A percentile compares a stretch with the other conserved stretches of the same genome.
Conservation (phyloP, 2,113 vertebrate species). For the Pomatostomus ruficeps region DNA sequence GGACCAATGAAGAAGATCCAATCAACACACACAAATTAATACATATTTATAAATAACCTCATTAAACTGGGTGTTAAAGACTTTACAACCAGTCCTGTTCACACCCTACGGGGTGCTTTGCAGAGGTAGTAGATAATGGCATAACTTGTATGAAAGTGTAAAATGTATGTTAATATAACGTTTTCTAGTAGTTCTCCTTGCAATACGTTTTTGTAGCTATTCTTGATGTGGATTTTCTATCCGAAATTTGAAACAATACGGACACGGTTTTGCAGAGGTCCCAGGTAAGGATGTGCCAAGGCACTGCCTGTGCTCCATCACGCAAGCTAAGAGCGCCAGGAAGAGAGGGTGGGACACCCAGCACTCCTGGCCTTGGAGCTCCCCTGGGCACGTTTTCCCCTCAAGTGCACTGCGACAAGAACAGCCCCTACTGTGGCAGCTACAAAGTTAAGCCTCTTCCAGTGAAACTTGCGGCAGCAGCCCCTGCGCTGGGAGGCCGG, state of each 20-base stretch:
- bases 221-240: background rate
- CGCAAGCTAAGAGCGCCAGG: accelerated
- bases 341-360: accelerated
- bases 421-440: accelerated
- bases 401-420: background rate
- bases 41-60: background rate
- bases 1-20: accelerated
- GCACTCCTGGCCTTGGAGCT: accelerated
- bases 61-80: background rate
- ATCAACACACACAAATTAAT: accelerated
- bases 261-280: accelerated
- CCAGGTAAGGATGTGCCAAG: background rate
- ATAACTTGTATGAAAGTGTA: background rate
- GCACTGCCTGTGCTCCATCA: background rate
- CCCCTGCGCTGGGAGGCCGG: accelerated
- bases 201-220: accelerated
- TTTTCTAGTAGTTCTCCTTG: background rate
- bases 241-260: background rate
- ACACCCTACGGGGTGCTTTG: accelerated
- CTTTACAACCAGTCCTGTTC: background rate
- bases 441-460: background rate
- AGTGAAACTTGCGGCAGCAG: accelerated
- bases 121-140: background rate
- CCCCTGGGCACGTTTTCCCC: accelerated
- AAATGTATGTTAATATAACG: accelerated